phyloP scores from a whole-genome alignment of 2,797 vertebrate genomes.

The Coccyzus lansbergi region DNA sequence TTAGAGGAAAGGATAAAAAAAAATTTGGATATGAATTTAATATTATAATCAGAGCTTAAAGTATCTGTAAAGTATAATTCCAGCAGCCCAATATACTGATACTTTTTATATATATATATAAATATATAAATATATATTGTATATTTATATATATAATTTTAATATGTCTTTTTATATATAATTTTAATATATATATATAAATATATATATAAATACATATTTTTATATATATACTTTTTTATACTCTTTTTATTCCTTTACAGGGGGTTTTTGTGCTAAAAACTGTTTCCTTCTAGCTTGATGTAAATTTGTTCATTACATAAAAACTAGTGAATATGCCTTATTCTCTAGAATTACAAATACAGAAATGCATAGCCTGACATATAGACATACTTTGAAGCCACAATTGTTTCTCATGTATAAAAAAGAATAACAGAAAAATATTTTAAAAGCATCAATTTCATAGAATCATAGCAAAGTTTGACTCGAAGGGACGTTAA shows the following conservation, averaged over 20 bases:
- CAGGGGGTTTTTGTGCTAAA: fast-evolving
- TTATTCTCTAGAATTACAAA: slow-evolving; percentile 1
- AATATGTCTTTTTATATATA: no score
- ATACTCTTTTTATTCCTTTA: neutral
- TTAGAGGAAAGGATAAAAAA: neutral
- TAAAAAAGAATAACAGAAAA: neutral
- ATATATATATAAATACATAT: no score
- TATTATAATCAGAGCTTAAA: neutral
- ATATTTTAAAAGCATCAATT: neutral
- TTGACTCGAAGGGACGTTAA: no score
- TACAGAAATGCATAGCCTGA: neutral
- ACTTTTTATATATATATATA: no score
- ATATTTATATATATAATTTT: no score
- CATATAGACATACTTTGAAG: neutral
- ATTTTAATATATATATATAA: no score
- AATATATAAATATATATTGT: no score
- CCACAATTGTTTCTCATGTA: neutral
- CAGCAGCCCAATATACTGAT: neutral
- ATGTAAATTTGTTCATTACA: neutral
- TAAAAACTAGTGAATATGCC: neutral
- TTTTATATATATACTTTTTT: no score
- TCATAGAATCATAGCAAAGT: neutral
- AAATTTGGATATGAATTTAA: neutral
- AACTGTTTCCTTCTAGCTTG: neutral
- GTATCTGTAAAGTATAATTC: neutral